Evolutionary conservation across 2,113 vertebrate species (phyloP), one percentile per base, ranked within the genome.

Genomic region (Halcyon senegalensis): DNA sequence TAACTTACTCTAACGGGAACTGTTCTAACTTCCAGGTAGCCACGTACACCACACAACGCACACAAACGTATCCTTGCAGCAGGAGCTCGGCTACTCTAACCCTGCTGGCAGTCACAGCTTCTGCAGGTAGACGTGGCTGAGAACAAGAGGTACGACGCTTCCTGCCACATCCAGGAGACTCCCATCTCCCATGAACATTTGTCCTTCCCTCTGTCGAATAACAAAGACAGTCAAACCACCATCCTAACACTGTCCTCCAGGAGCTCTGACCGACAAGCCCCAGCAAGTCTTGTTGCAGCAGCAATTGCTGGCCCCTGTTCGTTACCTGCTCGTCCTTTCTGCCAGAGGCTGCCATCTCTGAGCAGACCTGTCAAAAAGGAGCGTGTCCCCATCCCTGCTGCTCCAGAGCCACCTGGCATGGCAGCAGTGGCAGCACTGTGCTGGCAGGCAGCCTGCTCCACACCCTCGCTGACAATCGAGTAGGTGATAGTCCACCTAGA

Each of bases 181-280:
- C 7, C 1, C 0, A 2, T 3, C 18, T 50, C 41, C 58, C 58
- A 5, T 0, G 0, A 53, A 48, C 0, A 1, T 55, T 3, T 88
- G 28, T 24, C 76, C 50, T 51, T 51, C 50, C 24, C 50, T 51
- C 50, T 51, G 50, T 25, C 24, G 24, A 51, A 14, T 51, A 51
- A 51, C 50, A 46, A 19, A 43, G 55, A 91, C 67, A 39, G 43
- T 11, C 43, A 24, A 44, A 50, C 33, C 8, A 43, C 55, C 46
- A 88, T 39, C 63, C 74, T 31, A 85, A 43, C 90, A 41, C 51
- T 24, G n/a, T 16, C 81, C 91, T 87, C 78, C 81, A 68, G 81
- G n/a, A 85, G 87, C 68, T 55, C 37, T 67, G 59, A 84, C 67
- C 1, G 3, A 77, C 77, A 28, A 64, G 66, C 25, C 66, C n/a